Evolutionary conservation across 2,113 vertebrate species (phyloP).

Genomic region (Serilophus lunatus): DNA sequence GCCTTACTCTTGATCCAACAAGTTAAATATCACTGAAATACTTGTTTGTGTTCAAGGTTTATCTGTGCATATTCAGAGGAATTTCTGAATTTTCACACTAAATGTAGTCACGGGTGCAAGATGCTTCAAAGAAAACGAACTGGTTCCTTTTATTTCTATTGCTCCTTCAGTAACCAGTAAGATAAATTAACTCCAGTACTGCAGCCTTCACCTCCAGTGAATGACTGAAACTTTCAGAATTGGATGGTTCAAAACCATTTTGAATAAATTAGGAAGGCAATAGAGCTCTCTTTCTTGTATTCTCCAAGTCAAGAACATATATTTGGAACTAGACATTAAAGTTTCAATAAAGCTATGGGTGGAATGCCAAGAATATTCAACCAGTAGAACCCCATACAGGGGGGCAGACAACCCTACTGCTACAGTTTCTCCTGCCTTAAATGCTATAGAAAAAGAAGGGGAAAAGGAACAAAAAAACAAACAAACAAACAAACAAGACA

Average conservation of each 20-base stretch:
- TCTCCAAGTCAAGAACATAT: not conserved
- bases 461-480: not conserved
- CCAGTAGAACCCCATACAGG: accelerated
- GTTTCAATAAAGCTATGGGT: not conserved
- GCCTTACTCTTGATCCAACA: not conserved
- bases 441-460: not conserved
- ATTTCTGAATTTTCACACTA: not conserved
- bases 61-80: not conserved
- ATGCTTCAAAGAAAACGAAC: not conserved
- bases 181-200: not conserved
- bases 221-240: not conserved
- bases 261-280: not conserved
- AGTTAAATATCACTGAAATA: not conserved
- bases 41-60: not conserved
- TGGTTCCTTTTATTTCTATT: not conserved
- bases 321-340: not conserved
- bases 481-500: not conserved
- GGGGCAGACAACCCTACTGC: not conserved
- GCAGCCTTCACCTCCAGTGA: not conserved
- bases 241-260: not conserved
- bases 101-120: not conserved
- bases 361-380: not conserved
- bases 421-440: not conserved
- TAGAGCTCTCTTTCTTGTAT: not conserved
- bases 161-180: not conserved